These are phyloP conservation scores for Masticophis lateralis DNA, from an alignment of 2,797 vertebrate genomes.

Conservation along the genomic window DNA sequence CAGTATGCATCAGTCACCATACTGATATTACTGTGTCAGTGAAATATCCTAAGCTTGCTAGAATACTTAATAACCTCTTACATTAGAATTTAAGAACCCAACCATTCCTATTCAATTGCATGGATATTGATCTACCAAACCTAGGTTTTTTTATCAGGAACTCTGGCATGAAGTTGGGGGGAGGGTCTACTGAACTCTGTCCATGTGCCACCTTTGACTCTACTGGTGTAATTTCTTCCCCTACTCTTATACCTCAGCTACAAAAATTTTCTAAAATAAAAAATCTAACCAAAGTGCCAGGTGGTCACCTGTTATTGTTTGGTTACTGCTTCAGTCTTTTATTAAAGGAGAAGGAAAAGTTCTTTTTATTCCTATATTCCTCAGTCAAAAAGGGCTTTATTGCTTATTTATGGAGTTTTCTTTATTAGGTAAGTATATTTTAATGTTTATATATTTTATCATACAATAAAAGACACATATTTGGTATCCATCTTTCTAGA, in stretches of 20 bases:
- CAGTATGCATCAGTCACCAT: constrained; percentile 37
- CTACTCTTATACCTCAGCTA: neutral
- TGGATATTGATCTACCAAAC: neutral
- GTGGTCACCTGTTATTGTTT: neutral
- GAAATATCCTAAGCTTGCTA: constrained; percentile 12
- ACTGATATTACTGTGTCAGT: neutral
- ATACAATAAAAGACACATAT: neutral
- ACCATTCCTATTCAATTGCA: neutral
- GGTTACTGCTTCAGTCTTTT: neutral
- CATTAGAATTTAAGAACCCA: constrained; percentile 1
- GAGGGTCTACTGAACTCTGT: neutral
- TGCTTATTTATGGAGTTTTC: neutral
- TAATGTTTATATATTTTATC: neutral
- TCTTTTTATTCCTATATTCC: neutral
- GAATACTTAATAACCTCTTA: constrained; percentile 15
- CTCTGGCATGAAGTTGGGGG: neutral
- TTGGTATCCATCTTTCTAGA: neutral
- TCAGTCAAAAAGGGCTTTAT: neutral
- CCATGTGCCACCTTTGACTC: neutral
- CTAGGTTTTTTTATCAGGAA: neutral
- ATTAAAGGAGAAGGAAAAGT: neutral
- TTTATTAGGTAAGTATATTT: neutral
- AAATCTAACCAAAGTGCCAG: neutral
- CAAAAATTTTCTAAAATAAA: neutral
- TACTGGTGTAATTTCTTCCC: neutral